Base-by-base conservation (phyloP, 1,140 invertebrate genomes). In the Hycleus phaleratus region DNA sequence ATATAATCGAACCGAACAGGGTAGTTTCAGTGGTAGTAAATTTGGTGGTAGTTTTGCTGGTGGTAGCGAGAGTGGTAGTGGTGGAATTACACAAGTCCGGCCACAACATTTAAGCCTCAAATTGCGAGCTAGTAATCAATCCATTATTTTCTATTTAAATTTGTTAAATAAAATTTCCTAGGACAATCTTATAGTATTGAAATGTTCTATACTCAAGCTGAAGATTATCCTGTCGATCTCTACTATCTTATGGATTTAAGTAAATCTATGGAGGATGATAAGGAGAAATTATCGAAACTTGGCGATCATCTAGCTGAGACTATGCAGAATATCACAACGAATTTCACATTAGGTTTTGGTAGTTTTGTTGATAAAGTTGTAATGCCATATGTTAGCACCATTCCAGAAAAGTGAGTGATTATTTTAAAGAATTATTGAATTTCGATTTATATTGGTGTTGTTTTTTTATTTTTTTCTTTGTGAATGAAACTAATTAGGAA, bases 241-340 rank as follows among this genome's bases (percentile, higher is more conserved):
- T 95, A 95, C 72, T 94, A 91, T 68, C 75, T 95, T 1, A 86
- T 94, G 82, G 92, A 95, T 69, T 73, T 91, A 12, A 92, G 90
- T 3, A 79, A 79, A 45, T 90, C 89, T 0, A 94, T 94, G 91
- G 71, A 77, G 39, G 78, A 82, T 59, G 82, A 90, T 62, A 87
- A 84, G 68, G 75, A 84, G 8, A 82, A 83, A 60, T 69, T 91
- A 3, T 83, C 83, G 0, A 69, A 76, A 39, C 73, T 93, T 11
- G 88, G 85, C 4, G 72, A 80, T 59, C 66, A 80, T 5, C 75
- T 92, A 48, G 85, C 80, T 12, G 65, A 75, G 10, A 75, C 75
- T 3, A 89, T 95, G 85, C 75, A 76, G 55, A 82, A 81, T n/a
- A 83, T 94, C 44, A 94, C 92, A 0, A 82, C 81, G 11, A 86